Base-by-base conservation (phyloP, 1,140 invertebrate genomes). In the Drosophila lini region DNA sequence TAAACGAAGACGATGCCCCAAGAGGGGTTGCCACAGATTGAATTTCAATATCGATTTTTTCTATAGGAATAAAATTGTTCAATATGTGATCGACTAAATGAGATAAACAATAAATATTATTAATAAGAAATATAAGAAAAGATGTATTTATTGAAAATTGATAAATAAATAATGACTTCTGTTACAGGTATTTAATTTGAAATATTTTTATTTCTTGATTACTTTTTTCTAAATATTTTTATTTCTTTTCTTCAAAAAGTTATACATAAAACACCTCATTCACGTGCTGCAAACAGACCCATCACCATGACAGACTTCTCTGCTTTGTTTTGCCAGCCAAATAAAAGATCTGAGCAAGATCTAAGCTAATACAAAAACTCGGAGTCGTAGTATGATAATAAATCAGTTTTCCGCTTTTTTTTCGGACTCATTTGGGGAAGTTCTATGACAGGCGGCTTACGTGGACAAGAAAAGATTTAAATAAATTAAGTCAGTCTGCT, bases 391-490 rank as follows among this genome's bases (percentile, higher is more conserved):
- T 32, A 19, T 36, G 16, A n/a, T 47, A 48, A 59, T 71, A 71
- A 71, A 71, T 71, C 67, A 71, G 68, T 34, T 47, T 25, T 15
- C 36, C 44, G 36, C 41, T 32, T 71, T 57, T 69, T 28, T 68
- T 69, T 59, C 22, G 16, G 42, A 28, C 13, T 48, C 44, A 67
- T 67, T 68, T 63, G n/a, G 15, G n/a, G 16, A 31, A 62, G 40
- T 44, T 10, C 40, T 19, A 15, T 41, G 65, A 67, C 65, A 70
- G 68, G n/a, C 13, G 25, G 7, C 50, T 48, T 70, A 71, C 52
- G 68, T 71, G 67, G 65, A 71, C 19, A 58, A 32, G 36, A 34
- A 58, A 59, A 71, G 44, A 71, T 71, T 68, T 59, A 36, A 71
- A 57, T 36, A 71, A 71, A 70, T 70, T 16, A 68, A 32, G 31